Evolutionary conservation across 2,797 vertebrate genomes (phyloP), one percentile per base, ranked within the genome.

Genomic region (Chelmon rostratus): DNA sequence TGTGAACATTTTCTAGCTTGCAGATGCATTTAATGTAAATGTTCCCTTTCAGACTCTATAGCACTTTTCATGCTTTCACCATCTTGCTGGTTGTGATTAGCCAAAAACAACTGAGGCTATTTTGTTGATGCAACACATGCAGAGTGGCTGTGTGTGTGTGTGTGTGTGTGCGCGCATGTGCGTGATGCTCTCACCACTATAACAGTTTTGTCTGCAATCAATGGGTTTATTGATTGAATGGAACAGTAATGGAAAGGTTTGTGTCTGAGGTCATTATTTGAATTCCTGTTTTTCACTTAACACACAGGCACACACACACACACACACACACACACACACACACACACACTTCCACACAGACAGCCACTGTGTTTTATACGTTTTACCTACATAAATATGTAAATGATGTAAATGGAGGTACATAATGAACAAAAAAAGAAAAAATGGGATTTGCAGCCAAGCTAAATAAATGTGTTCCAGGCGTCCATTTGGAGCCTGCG

Each of bases 191-290:
- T 67, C n/a, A 28, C 15, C 40, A 23, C 40, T 37, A 40, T n/a
- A 66, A 21, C 44, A 63, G 49, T 58, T 75, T 76, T 8, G 35
- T 56, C 61, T 56, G 35, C 25, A 78, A 42, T 73, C 67, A 71
- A 50, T 56, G 11, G 25, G 3, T 21, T 50, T 80, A 87, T 73
- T 69, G 59, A 84, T 79, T 73, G 19, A 57, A 77, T 49, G 19
- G 18, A 81, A 49, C 69, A 52, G 31, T 78, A 69, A 76, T 73
- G 33, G 64, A 80, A 63, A 84, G 63, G 46, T 46, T 15, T 61
- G 21, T 68, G 63, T 53, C 31, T 33, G 8, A 56, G 46, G 52
- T 54, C 47, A 33, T 68, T 59, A 49, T 72, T n/a, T 52, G 5
- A 40, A 73, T 57, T 58, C 8, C 16, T 33, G n/a, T 53, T 54